Evolutionary conservation across 2,113 vertebrate genomes (phyloP).

Genomic region (Zapus hudsonius): DNA sequence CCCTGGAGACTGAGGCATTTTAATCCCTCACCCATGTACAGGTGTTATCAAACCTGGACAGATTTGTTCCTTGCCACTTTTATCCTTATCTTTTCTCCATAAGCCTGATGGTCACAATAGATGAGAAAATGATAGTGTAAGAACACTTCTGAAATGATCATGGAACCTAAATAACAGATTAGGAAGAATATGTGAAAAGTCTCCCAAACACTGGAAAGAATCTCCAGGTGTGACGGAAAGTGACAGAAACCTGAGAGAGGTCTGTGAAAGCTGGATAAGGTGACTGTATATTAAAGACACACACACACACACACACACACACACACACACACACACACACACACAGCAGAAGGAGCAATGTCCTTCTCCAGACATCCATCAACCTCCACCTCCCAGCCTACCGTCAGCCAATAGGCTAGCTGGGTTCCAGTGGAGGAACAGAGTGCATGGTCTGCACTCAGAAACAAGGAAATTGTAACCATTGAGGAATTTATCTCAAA

Average conservation of each 20-base stretch:
- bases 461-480: not conserved
- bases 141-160: not conserved
- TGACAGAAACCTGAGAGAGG: not conserved
- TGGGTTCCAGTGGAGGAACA: rapidly evolving
- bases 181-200: not conserved
- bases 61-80: not conserved
- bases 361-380: not conserved
- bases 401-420: not conserved
- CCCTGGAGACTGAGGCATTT: not conserved
- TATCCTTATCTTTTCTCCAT: not conserved
- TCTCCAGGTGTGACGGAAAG: not conserved
- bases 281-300: not conserved
- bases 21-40: not conserved
- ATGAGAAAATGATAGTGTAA: not conserved
- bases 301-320: too few relatives aligned
- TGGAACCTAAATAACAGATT: not conserved
- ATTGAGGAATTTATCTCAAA: not conserved
- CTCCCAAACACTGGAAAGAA: not conserved
- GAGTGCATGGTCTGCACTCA: not conserved
- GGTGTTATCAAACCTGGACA: not conserved
- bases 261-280: not conserved
- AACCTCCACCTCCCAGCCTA: not conserved
- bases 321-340: too few relatives aligned
- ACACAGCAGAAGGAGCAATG: rapidly evolving
- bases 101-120: not conserved